Percentiles rank a stretch among this genome's conserved stretches.
These are phyloP conservation scores for Seriola quinqueradiata DNA, from an alignment of 2,113 vertebrate genomes.

Conservation along the genomic window DNA sequence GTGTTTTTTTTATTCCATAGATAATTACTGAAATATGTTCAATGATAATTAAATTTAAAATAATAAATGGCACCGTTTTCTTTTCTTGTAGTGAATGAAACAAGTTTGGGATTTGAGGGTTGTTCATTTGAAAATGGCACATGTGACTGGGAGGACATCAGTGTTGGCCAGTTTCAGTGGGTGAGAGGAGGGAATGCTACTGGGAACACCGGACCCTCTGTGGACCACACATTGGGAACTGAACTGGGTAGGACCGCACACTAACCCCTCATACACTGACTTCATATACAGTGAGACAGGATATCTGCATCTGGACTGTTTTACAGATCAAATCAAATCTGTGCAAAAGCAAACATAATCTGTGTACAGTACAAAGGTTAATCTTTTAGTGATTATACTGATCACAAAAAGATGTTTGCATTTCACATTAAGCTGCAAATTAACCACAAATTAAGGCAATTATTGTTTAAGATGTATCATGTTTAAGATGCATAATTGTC, in stretches of 20 bases:
- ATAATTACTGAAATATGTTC: not conserved
- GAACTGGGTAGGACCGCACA: conserved; percentile 68
- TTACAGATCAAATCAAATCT: too few relatives aligned
- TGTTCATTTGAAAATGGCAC: conserved; percentile 82
- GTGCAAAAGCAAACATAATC: too few relatives aligned
- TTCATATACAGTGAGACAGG: not conserved
- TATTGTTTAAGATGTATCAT: not conserved
- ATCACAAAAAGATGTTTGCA: not conserved
- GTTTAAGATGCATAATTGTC: not conserved
- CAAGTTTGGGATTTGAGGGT: conserved; percentile 66
- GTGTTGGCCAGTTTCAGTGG: conserved; percentile 80
- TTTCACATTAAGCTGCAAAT: not conserved
- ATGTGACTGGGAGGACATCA: conserved; percentile 80
- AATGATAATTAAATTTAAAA: not conserved
- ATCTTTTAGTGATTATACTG: too few relatives aligned
- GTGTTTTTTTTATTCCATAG: not conserved
- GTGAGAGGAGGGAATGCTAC: conserved; percentile 66
- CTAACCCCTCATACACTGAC: not conserved
- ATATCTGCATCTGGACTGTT: not conserved
- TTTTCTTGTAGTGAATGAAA: conserved; percentile 65
- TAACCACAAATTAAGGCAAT: not conserved
- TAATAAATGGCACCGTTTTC: not conserved
- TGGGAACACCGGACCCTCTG: conserved; percentile 72
- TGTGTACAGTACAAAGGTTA: too few relatives aligned
- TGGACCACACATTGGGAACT: conserved; percentile 80